Evolutionary conservation across 2,113 vertebrate species (phyloP).

Genomic region (Guaruba guarouba): DNA sequence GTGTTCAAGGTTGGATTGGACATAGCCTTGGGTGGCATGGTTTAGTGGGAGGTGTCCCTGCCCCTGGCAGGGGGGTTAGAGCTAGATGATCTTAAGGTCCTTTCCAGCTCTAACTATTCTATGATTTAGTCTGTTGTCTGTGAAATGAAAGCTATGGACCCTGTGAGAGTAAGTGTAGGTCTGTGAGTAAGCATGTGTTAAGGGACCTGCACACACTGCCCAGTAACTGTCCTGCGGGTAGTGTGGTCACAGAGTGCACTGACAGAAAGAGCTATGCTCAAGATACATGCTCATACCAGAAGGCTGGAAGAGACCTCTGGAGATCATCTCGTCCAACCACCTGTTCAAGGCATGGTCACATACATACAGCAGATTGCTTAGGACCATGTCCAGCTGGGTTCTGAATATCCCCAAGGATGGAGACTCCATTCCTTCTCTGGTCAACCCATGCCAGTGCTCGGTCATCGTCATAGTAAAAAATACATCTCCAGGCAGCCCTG

Average conservation of each 20-base stretch:
- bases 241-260: rapidly evolving
- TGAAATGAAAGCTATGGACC: neutral
- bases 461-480: neutral
- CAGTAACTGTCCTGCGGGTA: neutral
- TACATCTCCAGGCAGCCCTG: neutral
- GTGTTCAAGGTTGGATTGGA: no score
- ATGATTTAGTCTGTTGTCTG: neutral
- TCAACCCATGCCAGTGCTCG: neutral
- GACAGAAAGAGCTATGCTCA: neutral
- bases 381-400: neutral
- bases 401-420: neutral
- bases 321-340: neutral
- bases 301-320: neutral
- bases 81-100: no score
- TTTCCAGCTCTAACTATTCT: no score
- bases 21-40: no score
- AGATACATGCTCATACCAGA: rapidly evolving
- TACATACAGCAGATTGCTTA: neutral
- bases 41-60: no score
- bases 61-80: no score
- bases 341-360: neutral
- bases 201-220: neutral
- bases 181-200: neutral
- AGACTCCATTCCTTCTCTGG: neutral
- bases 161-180: neutral